Base-by-base conservation (phyloP, 2,797 vertebrate genomes). In the Danio tinwini region DNA sequence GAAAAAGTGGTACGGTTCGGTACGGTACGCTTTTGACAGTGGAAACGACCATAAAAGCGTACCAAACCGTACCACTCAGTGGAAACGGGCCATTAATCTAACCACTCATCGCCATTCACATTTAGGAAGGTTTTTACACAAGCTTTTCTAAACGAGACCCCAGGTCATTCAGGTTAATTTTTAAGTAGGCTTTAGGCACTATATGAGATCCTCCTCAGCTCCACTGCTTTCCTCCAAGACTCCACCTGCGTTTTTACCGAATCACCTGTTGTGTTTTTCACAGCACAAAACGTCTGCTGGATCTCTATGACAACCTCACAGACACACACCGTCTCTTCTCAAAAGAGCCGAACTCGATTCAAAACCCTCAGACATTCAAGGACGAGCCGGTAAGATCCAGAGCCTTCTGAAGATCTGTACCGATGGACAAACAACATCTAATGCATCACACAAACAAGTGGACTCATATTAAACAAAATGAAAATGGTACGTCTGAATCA, bases 181-280 rank as follows among this genome's bases (percentile, higher is more conserved):
- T 67, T 65, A 42, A 56, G 39, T 21, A 7, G 56, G 62, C 56
- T 72, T 73, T 59, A 71, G 7, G 49, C 29, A 12, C 63, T 29
- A 3, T n/a, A 37, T 47, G 45, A 81, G 74, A 21, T 84, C 65
- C 58, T 64, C 52, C 37, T 74, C 59, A 17, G 1, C 50, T 81
- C 53, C 5, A 50, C 39, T 53, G 74, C 53, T 42, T 55, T 17
- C 88, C 72, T 89, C 86, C 84, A 81, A 81, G 86, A 85, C 74
- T 83, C 89, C 87, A 87, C 73, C 80, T 89, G 87, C 82, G 86
- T 85, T 87, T 84, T 84, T 88, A 89, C 85, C 90, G 88, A 93
- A 92, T 92, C 90, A 94, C 93, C 93, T 94, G 94, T 94, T 94
- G 94, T 91, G 88, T 89, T 90, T 86, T 88, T 86, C 86, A 74